Conservation (phyloP, 2,113 vertebrate genomes). For the Lophochroa leadbeateri region DNA sequence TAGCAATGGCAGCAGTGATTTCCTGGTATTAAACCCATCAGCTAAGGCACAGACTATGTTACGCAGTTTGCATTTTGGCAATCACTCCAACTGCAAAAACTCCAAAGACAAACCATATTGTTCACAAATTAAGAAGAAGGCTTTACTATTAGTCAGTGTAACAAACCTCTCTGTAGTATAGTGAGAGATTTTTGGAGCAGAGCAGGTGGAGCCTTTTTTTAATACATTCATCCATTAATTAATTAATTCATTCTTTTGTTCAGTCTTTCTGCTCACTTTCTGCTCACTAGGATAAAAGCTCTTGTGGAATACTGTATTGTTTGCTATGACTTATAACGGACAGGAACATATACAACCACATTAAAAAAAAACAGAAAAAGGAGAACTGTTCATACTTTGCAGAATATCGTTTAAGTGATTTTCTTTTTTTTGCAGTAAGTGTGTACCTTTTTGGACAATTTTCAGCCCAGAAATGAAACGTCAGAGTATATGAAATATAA, state of each 20-base stretch:
- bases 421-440: not conserved
- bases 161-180: not conserved
- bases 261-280: conserved; percentile 42
- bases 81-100: not conserved
- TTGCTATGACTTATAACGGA: not conserved
- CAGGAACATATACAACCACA: not conserved
- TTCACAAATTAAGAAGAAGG: not conserved
- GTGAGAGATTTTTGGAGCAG: conserved; percentile 54
- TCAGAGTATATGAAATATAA: not conserved
- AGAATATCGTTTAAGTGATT: not conserved
- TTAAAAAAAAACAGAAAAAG: not conserved
- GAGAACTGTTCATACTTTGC: not conserved
- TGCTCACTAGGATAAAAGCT: conserved; percentile 44
- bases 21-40: not conserved
- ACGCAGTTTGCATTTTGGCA: not conserved
- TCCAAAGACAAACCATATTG: not conserved
- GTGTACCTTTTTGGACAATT: not conserved
- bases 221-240: conserved; percentile 63
- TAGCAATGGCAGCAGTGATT: not conserved
- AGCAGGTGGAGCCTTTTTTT: conserved; percentile 58
- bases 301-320: not conserved
- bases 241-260: conserved; percentile 64
- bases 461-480: not conserved
- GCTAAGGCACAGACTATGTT: not conserved
- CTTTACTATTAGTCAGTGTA: not conserved